phyloP scores from a whole-genome alignment of 2,888 invertebrate genomes.

The Sepiola atlantica region DNA sequence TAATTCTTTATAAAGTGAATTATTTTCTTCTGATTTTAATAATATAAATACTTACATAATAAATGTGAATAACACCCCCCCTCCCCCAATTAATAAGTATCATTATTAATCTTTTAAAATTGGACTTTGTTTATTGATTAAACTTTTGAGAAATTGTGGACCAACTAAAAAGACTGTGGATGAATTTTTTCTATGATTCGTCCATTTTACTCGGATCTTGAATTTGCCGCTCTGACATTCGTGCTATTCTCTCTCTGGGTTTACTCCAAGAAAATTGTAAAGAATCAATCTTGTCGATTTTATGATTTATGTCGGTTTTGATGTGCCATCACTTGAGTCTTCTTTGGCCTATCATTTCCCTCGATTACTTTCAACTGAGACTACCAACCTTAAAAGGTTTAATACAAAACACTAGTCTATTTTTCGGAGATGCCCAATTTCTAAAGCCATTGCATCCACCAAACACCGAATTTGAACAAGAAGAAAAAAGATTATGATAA shows the following conservation, averaged over 20 bases:
- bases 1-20: background rate
- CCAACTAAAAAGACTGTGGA: background rate
- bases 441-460: no score
- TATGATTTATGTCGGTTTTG: no score
- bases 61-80: no score
- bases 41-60: background rate
- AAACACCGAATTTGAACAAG: no score
- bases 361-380: no score
- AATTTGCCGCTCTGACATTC: background rate
- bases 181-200: background rate
- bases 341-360: no score
- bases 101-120: background rate
- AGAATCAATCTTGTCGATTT: background rate
- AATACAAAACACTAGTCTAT: no score
- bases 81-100: background rate
- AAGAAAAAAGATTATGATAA: background rate
- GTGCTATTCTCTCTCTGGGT: background rate
- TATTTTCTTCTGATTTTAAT: background rate
- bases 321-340: no score
- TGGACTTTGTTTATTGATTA: background rate
- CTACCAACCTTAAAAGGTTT: no score
- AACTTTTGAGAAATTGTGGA: background rate
- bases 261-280: background rate
- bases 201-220: background rate
- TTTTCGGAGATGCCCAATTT: no score